Evolutionary conservation across 2,888 invertebrate species (phyloP).

Genomic region (Camponotus fellah): DNA sequence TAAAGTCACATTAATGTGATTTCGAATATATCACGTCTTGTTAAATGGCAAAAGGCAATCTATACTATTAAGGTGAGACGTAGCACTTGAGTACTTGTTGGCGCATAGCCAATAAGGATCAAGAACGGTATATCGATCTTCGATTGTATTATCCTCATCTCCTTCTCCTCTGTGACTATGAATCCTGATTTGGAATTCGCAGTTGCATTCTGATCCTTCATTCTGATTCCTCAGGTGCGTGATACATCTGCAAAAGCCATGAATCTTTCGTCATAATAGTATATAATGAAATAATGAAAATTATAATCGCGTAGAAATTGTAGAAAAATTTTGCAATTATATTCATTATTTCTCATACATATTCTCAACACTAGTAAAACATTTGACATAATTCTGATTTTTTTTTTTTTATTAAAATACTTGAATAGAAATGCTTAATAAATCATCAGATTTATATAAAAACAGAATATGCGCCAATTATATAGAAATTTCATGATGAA

Average conservation of each 20-base stretch:
- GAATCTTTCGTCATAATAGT: background rate
- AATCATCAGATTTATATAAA: background rate
- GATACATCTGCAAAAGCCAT: slow-evolving; percentile 28
- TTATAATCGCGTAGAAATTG: background rate
- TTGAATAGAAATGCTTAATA: background rate
- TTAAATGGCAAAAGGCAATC: slow-evolving; percentile 29
- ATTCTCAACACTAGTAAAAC: background rate
- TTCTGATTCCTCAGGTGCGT: slow-evolving; percentile 25
- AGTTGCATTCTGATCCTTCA: slow-evolving; percentile 43
- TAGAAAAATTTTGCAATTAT: background rate
- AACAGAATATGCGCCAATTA: background rate
- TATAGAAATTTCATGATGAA: slow-evolving; percentile 1
- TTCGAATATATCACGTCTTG: slow-evolving; percentile 9
- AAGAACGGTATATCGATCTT: slow-evolving; percentile 27
- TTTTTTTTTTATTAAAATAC: background rate
- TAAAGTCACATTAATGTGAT: background rate
- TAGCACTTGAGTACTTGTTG: slow-evolving; percentile 26
- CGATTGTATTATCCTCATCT: slow-evolving; percentile 9
- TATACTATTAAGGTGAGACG: slow-evolving; percentile 35
- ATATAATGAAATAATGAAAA: background rate
- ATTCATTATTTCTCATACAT: background rate
- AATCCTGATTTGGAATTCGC: slow-evolving; percentile 38
- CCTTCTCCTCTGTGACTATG: slow-evolving; percentile 3
- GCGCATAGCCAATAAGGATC: slow-evolving; percentile 46
- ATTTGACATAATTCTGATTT: background rate